Evolutionary conservation across 2,888 invertebrate species (phyloP).

Genomic region (Apoda limacodes): DNA sequence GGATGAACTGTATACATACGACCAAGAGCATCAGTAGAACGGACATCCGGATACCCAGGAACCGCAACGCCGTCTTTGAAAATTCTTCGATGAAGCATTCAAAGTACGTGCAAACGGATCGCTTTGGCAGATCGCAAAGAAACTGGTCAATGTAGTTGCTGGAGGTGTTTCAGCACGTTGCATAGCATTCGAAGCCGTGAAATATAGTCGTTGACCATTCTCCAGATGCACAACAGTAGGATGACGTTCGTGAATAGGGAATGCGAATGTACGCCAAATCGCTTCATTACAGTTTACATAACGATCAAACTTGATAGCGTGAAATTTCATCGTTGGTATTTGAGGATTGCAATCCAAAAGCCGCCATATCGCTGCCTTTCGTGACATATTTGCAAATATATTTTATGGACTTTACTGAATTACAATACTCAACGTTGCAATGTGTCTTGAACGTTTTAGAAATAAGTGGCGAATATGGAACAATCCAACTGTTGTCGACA

Average conservation of each 20-base stretch:
- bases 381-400: constrained; percentile 22
- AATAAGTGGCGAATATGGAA: constrained; percentile 23
- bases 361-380: constrained; percentile 17
- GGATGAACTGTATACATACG: constrained; percentile 19
- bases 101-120: constrained; percentile 16
- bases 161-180: constrained; percentile 21
- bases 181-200: constrained; percentile 16
- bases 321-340: constrained; percentile 18
- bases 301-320: constrained; percentile 19
- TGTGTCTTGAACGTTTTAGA: constrained; percentile 23
- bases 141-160: constrained; percentile 20
- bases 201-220: constrained; percentile 19
- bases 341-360: constrained; percentile 15
- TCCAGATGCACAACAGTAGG: constrained; percentile 24
- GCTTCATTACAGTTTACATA: constrained; percentile 21
- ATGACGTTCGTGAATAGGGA: constrained; percentile 24
- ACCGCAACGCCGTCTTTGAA: constrained; percentile 10
- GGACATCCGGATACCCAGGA: constrained; percentile 12
- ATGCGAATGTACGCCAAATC: too few relatives aligned
- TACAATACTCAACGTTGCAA: constrained; percentile 21
- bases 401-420: too few relatives aligned
- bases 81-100: constrained; percentile 14
- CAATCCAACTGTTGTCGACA: constrained; percentile 22
- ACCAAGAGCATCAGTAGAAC: constrained; percentile 13
- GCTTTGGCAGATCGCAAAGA: constrained; percentile 17